These are phyloP conservation scores for Anguilla marmorata DNA, from an alignment of 2,797 vertebrate species.

Conservation along the genomic window DNA sequence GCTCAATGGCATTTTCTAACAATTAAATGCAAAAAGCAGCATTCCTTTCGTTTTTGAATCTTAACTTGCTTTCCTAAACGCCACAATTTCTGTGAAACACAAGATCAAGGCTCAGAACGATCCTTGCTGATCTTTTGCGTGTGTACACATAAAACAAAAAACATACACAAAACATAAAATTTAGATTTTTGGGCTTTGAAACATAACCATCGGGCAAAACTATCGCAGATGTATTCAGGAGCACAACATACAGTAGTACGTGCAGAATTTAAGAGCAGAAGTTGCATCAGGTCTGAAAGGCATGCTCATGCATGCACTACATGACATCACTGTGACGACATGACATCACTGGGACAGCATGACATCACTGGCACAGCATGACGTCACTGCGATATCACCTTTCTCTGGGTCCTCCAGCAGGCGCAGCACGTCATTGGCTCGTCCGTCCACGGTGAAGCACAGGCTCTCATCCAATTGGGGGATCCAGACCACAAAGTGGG, in stretches of 20 bases:
- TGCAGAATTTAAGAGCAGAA: not conserved
- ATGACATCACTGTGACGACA: not conserved
- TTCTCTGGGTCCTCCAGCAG: conserved; percentile 75
- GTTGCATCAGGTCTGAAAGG: not conserved
- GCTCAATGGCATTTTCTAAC: too few species aligned
- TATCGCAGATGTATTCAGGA: not conserved
- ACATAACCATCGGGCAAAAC: not conserved
- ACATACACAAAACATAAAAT: not conserved
- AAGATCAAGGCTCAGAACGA: too few species aligned
- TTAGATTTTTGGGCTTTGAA: not conserved
- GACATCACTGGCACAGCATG: not conserved
- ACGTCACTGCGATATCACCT: conserved; percentile 48
- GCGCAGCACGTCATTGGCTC: conserved; percentile 72
- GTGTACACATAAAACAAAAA: too few species aligned
- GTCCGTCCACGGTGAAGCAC: conserved; percentile 82
- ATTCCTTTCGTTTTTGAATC: too few species aligned
- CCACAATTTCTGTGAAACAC: too few species aligned
- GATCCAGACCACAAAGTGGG: conserved; percentile 81
- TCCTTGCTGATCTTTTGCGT: too few species aligned
- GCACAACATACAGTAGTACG: not conserved
- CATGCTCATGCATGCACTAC: not conserved
- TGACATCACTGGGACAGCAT: not conserved
- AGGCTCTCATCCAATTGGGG: conserved; percentile 71
- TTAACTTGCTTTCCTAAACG: too few species aligned
- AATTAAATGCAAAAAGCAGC: too few species aligned